Conservation (phyloP, 2,797 vertebrate species). For the Platyrinchus mystaceus region DNA sequence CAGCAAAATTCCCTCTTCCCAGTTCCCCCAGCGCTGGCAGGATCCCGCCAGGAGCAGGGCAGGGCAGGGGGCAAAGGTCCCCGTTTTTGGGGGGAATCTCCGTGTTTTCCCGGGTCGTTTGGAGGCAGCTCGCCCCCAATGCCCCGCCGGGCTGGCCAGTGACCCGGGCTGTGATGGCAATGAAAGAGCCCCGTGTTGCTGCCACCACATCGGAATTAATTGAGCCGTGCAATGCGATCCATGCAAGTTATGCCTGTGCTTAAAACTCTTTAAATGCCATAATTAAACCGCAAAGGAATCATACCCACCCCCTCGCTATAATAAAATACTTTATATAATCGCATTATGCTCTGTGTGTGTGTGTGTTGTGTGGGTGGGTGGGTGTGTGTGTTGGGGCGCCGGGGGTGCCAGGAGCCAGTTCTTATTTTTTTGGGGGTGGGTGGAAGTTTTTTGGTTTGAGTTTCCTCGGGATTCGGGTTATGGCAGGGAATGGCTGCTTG, state of each 20-base stretch:
- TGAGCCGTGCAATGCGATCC: constrained; percentile 26
- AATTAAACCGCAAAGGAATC: constrained; percentile 67
- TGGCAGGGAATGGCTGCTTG: background rate
- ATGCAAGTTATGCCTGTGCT: constrained; percentile 52
- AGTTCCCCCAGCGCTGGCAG: background rate
- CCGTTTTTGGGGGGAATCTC: background rate
- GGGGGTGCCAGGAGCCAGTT: background rate
- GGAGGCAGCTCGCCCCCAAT: fast-evolving
- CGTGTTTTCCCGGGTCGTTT: background rate
- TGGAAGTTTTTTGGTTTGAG: background rate
- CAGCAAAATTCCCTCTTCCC: background rate
- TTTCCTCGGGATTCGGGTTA: background rate
- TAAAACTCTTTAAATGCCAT: constrained; percentile 56
- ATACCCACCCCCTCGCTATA: constrained; percentile 47
- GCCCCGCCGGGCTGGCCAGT: background rate
- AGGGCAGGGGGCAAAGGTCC: background rate
- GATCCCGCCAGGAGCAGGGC: background rate
- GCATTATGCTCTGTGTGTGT: background rate
- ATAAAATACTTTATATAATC: constrained; percentile 71
- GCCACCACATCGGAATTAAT: constrained; percentile 9
- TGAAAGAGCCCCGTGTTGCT: constrained; percentile 25
- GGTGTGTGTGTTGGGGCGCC: background rate
- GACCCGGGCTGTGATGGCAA: background rate
- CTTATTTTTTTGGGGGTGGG: background rate
- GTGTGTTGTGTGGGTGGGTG: background rate